Evolutionary conservation across 2,888 invertebrate genomes (phyloP), one percentile per base, ranked within the genome.

Genomic region (Rugalucina vietnamica): DNA sequence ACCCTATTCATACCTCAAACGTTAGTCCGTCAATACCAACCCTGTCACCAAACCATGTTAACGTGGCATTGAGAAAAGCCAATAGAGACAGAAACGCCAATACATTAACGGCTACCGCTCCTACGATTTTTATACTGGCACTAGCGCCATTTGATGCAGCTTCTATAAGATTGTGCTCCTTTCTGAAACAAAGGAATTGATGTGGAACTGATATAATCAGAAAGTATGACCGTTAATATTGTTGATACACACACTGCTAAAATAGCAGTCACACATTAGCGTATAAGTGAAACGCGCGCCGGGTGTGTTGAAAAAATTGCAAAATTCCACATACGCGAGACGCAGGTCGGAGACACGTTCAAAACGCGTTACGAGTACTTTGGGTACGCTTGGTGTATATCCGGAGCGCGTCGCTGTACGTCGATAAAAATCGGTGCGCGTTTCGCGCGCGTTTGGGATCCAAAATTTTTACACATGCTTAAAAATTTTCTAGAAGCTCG

Each of bases 91-190:
- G 96, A 93, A 99, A 98, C 0, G 98, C 98, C 0, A 99, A 97
- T 24, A 99, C 96, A 92, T 98, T 99, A 12, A 98, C 98, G 14
- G 97, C 96, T 82, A 99, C 98, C 87, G 98, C 98, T 14, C 97
- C 96, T 21, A 99, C 96, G 1, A 99, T 96, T 0, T 97, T 96
- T 0, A 98, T 97, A 0, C 97, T 98, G 90, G 97, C 96, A n/a
- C 96, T 96, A 0, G 98, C 98, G 0, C 99, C 99, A 91, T 97
- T 97, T 0, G 97, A 97, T 0, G 98, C 98, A 0, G 99, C 99
- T 91, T 99, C 98, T 36, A 99, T 95, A 0, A 97, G 96, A 78
- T 98, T 98, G 2, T 97, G 96, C 93, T 98, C 98, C 90, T 97
- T 95, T 73, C 98, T 98, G 94, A 29, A 88, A 85, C 65, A 34